Evolutionary conservation across 2,888 invertebrate genomes (phyloP), one percentile per base, ranked within the genome.

Genomic region (Eupithecia vulgata): DNA sequence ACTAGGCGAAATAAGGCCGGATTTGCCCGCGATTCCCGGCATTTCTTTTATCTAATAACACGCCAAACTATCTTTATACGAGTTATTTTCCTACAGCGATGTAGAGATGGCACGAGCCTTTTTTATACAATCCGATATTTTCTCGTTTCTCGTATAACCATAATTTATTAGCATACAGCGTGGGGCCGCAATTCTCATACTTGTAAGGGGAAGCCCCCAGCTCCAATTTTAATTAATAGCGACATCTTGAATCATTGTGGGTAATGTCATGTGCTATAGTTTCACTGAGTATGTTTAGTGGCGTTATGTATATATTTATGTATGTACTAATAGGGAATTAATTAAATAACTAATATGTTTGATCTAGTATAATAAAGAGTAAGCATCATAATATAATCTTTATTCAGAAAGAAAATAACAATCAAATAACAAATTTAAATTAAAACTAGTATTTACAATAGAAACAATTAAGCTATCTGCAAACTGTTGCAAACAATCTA

Each of bases 201-300:
- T 62, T 71, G 72, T 73, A 61, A 69, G 45, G 62, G 76, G 74
- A 68, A 68, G 42, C 78, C 75, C 77, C 35, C 10, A 67, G 67
- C 71, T 65, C 68, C 70, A 69, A 68, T 67, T 68, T 75, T 78
- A 77, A 79, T 77, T 77, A 79, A 77, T 77, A 74, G 73, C 72
- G 73, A 76, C 62, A 67, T 45, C 68, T 48, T 69, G 72, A 73
- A 73, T 76, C 71, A 75, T 76, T 76, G 74, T 67, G 57, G 57
- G 25, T 57, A 57, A 57, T 57, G n/a, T 37, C n/a, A n/a, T 64
- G 4, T 61, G n/a, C 35, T 35, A 64, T 64, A 37, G 37, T 64
- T 64, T 30, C 37, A 35, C 62, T 13, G n/a, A 21, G 57, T 37
- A 12, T 34, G 34, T 34, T 10, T 17, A 61, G 35, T n/a, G 4